Base-by-base conservation (phyloP, 2,113 vertebrate species). In the Pseudois nayaur region DNA sequence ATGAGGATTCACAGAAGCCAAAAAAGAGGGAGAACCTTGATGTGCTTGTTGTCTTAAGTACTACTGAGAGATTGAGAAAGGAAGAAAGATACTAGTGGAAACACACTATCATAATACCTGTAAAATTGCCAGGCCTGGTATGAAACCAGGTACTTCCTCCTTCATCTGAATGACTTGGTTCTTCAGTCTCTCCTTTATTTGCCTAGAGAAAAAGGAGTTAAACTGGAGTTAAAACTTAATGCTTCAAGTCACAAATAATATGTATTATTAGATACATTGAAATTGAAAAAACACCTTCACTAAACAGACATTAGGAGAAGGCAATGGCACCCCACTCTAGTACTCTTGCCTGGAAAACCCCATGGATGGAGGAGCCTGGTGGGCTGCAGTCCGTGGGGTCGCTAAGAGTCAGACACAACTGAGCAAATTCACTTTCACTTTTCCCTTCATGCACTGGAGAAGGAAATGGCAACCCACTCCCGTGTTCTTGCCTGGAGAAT, bases 121-220 rank as follows among this genome's bases (percentile, higher is more conserved):
- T 94, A 99, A 98, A 98, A 99, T 99, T 71, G 99, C 99, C 2
- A 99, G 99, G 79, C 99, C 99, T 16, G 99, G 99, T 93, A 95
- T 99, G 98, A 99, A 99, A 95, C 99, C 99, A 29, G 99, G 99
- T 87, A 98, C 98, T 78, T 98, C 98, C n/a, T 98, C 97, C 98
- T 99, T 99, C 99, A 99, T 99, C 96, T 99, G 98, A 91, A 96
- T 74, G 64, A 99, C 99, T 96, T 99, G 99, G 78, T 98, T 98
- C 98, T 99, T 99, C 93, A 99, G 98, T 90, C 98, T 99, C 59
- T 99, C 99, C 98, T 99, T 99, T 98, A 99, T 99, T 99, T 99
- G 99, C 81, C 99, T 99, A 98, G 96, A 43, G 11, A 92, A 67
- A 21, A 76, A 57, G 93, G 31, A 45, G 55, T 25, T 25, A 57